Conservation (phyloP, 2,797 vertebrate species). For the Podargus strigoides region DNA sequence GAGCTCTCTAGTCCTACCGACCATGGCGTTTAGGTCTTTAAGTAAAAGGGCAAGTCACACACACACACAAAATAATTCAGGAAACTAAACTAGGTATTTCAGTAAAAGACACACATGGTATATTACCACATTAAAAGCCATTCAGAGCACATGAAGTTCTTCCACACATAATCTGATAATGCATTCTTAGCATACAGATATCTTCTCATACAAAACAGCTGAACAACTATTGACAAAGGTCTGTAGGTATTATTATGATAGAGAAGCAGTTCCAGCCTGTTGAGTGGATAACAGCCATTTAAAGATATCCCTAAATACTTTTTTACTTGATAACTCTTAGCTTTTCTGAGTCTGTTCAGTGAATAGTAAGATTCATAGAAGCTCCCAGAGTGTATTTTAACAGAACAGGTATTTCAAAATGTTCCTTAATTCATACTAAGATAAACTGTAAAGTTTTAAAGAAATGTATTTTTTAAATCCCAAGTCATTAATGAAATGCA, state of each 20-base stretch:
- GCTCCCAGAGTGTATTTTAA: not conserved
- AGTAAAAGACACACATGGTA: not conserved
- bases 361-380: not conserved
- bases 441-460: not conserved
- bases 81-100: not conserved
- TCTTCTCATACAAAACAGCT: not conserved
- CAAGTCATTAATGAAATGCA: not conserved
- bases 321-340: not conserved
- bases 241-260: not conserved
- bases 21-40: not conserved
- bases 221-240: not conserved
- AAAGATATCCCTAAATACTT: not conserved
- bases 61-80: not conserved
- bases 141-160: not conserved
- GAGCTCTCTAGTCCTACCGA: not conserved
- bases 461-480: not conserved
- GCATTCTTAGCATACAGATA: not conserved
- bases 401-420: not conserved
- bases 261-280: not conserved
- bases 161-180: not conserved
- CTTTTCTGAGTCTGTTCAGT: not conserved
- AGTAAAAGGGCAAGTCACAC: not conserved
- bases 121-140: not conserved
- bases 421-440: not conserved
- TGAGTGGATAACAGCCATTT: not conserved